These are phyloP conservation scores for Glareola pratincola DNA, from an alignment of 2,113 vertebrate species.

Conservation along the genomic window DNA sequence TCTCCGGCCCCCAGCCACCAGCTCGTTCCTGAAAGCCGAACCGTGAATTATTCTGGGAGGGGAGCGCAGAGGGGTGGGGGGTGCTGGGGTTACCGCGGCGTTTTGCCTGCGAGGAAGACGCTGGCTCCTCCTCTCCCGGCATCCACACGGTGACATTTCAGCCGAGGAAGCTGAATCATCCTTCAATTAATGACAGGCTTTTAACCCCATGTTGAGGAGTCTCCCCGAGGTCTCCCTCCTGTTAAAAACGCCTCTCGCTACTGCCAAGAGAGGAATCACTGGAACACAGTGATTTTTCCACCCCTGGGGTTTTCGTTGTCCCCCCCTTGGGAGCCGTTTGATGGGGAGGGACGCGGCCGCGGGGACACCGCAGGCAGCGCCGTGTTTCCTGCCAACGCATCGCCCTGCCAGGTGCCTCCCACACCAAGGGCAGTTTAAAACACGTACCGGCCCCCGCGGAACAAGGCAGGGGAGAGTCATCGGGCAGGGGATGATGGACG, in stretches of 20 bases:
- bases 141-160: neutral
- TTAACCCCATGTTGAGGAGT: neutral
- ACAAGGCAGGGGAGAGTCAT: neutral
- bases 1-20: neutral
- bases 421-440: neutral
- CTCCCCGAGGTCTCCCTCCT: neutral
- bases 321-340: rapidly evolving
- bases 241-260: neutral
- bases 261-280: neutral
- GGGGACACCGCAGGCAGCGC: neutral
- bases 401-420: neutral
- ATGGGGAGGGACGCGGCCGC: neutral
- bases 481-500: neutral
- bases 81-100: neutral
- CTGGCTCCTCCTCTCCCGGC: neutral
- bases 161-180: constrained; percentile 37
- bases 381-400: rapidly evolving
- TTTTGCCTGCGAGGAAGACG: neutral
- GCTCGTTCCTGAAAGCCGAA: neutral
- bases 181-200: neutral
- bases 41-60: rapidly evolving
- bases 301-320: neutral
- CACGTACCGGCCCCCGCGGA: rapidly evolving
- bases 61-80: neutral
- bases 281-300: rapidly evolving